Evolutionary conservation across 35 echinoderm and acorn worm species (phyloP).

Genomic region (Ophiothrix spiculata): DNA sequence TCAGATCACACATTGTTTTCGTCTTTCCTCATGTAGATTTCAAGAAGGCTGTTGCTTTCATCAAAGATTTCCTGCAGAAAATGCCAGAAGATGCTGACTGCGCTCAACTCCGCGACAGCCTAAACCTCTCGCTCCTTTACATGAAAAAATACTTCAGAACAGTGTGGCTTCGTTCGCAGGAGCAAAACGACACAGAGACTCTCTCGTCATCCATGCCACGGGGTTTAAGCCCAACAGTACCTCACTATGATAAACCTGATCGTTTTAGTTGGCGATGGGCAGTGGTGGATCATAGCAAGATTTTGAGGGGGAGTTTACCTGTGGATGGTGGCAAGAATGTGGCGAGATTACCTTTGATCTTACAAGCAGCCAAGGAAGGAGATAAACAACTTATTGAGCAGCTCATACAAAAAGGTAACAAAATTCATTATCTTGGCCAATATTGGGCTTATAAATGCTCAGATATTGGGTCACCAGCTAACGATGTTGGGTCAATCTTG

Average conservation of each 20-base stretch:
- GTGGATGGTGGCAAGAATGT: constrained; percentile 55
- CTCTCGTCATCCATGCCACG: constrained; percentile 57
- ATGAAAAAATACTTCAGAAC: constrained; percentile 96
- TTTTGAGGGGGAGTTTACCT: constrained; percentile 63
- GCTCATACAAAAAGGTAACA: constrained; percentile 88
- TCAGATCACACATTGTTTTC: too few relatives aligned
- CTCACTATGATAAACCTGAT: constrained; percentile 54
- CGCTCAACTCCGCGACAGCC: constrained; percentile 77
- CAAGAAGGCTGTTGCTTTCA: constrained; percentile 91
- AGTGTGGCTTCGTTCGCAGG: constrained; percentile 72
- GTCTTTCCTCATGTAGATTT: constrained; percentile 73
- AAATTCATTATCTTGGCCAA: too few relatives aligned
- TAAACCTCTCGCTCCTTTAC: constrained; percentile 82
- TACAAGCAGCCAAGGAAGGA: constrained; percentile 91
- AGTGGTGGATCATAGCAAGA: constrained; percentile 57
- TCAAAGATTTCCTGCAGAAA: constrained; percentile 86
- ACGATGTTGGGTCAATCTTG: too few relatives aligned
- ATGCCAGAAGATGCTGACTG: constrained; percentile 79
- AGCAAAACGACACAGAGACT: constrained; percentile 30
- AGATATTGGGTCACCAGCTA: too few relatives aligned
- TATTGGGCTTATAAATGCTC: too few relatives aligned
- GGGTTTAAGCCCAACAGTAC: constrained; percentile 37
- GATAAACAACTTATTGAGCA: constrained; percentile 72
- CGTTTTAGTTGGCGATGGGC: constrained; percentile 88
- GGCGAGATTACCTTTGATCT: constrained; percentile 55